Base-by-base conservation (phyloP, 1,140 invertebrate species). In the Temnothorax curvispinosus region DNA sequence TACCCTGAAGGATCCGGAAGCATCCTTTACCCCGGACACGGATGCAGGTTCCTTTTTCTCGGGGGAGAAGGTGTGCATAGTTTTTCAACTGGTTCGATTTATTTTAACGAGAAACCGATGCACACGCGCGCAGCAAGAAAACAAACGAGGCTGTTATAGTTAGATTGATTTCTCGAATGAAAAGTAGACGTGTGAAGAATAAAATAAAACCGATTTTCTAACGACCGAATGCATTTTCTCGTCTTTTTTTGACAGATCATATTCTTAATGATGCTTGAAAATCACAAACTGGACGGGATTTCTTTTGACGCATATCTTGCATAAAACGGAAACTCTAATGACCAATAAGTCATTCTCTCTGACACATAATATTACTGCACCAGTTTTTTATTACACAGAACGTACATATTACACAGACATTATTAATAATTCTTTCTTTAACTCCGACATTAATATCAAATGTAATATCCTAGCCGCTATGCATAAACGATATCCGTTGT, bases 1-100 rank as follows among this genome's bases (percentile, higher is more conserved):
- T 85, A 65, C 56, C 15, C 76, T 78, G 86, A 88, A 89, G 85
- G 56, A 84, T 87, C 60, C 21, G 64, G 86, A 80, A 21, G 88
- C 86, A 86, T 88, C 78, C 87, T 90, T 92, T 92, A 93, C 86
- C 76, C 84, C n/a, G 58, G 64, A 32, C 38, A 18, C n/a, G 54
- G 13, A 72, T 72, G 56, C 67, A 50, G 56, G 44, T 18, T 35
- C 64, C 62, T 86, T 44, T 44, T 80, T 69, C 74, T 81, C 76
- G 13, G 18, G 44, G 50, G 47, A 41, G 69, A 71, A 81, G 64
- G 50, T 52, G 77, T 71, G 77, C 78, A 56, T 81, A 72, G 65
- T 81, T 81, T 81, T 81, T 81, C 78, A 60, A 44, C n/a, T 27
- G 56, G 72, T 64, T 85, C 72, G 81, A 75, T 74, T 85, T 77